Conservation (phyloP, 2,888 invertebrate genomes). For the Lasius fuliginosus region DNA sequence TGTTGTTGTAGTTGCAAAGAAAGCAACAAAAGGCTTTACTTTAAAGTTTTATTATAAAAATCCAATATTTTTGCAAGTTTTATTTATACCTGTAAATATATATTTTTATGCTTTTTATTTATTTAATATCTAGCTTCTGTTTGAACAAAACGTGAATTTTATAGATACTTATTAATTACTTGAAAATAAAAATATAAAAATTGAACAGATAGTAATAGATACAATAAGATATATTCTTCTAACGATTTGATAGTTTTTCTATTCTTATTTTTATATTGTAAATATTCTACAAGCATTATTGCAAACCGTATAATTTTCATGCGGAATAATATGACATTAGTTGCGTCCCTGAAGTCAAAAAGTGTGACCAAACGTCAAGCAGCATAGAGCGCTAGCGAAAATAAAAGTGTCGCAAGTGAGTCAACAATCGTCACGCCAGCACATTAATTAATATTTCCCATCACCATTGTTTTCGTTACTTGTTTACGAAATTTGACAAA, state of each 20-base stretch:
- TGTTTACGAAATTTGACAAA: constrained; percentile 47
- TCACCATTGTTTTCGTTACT: constrained; percentile 45
- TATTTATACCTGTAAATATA: background rate
- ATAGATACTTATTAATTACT: background rate
- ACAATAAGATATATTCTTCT: background rate
- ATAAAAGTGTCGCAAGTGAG: constrained; percentile 80
- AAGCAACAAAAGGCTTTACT: background rate
- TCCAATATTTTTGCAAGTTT: background rate
- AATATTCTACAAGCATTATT: background rate
- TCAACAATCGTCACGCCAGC: constrained; percentile 62
- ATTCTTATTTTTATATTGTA: background rate
- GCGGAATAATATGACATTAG: background rate
- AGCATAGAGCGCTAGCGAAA: constrained; percentile 75
- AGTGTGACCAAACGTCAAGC: constrained; percentile 78
- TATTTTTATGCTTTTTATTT: background rate
- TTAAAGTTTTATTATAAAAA: background rate
- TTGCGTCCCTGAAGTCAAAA: constrained; percentile 76
- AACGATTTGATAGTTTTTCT: constrained; percentile 1
- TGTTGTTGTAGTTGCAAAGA: background rate
- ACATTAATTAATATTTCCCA: constrained; percentile 51
- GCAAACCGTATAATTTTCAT: background rate
- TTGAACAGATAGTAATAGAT: background rate
- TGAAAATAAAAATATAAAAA: background rate
- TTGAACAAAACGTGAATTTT: background rate
- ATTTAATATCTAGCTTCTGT: background rate